Evolutionary conservation across 2,113 vertebrate genomes (phyloP).

Genomic region (Muntiacus muntjak): DNA sequence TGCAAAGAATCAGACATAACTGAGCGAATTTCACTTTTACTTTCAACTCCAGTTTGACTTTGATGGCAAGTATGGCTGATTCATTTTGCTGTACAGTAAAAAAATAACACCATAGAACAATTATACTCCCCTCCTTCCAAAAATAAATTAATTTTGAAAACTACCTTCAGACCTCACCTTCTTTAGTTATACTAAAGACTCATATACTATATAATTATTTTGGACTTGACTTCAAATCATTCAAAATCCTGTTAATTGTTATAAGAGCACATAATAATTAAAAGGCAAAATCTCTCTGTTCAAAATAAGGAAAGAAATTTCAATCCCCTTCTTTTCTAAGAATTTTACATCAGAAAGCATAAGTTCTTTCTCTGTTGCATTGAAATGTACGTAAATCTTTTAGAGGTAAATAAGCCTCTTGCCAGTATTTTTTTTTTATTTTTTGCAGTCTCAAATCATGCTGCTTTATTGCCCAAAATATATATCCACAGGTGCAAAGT

Average conservation of each 20-base stretch:
- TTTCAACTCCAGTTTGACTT: neutral
- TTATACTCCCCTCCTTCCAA: neutral
- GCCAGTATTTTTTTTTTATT: neutral
- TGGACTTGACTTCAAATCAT: neutral
- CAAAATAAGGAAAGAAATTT: neutral
- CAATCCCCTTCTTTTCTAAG: neutral
- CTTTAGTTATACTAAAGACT: neutral
- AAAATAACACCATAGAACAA: neutral
- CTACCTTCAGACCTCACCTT: neutral
- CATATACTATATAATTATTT: neutral
- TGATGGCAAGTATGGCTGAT: neutral
- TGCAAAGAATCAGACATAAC: neutral
- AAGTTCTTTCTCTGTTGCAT: neutral
- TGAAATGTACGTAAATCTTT: neutral
- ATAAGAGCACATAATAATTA: neutral
- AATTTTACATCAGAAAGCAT: neutral
- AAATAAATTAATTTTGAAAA: neutral
- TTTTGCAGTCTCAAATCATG: constrained; percentile 83
- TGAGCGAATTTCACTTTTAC: neutral
- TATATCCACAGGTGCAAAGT: constrained; percentile 82
- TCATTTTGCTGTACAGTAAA: neutral
- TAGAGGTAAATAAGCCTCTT: neutral
- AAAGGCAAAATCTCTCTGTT: neutral
- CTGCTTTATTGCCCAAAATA: constrained; percentile 85
- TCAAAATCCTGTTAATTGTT: neutral